Percentiles rank a stretch among this genome's conserved stretches.
Conservation (phyloP, 2,888 invertebrate genomes). For the Scaptomyza reducta region DNA sequence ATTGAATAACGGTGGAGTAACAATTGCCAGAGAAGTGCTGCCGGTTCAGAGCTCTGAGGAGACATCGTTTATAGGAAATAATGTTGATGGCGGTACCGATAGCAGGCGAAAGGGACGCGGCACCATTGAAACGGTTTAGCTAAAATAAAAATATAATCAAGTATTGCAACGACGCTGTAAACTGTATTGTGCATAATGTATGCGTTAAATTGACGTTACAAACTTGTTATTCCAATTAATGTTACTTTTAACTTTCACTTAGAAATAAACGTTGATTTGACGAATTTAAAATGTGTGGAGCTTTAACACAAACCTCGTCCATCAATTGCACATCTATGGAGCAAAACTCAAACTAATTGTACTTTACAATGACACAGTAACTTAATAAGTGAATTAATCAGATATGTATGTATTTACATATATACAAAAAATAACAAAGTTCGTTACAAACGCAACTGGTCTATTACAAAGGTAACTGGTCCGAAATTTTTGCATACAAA, state of each 20-base stretch:
- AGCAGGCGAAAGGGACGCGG: conserved; percentile 84
- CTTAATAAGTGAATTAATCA: not conserved
- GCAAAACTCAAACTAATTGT: not conserved
- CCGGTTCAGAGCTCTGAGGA: conserved; percentile 87
- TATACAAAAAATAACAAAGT: not conserved
- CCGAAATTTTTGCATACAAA: too few relatives aligned
- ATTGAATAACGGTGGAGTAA: conserved; percentile 61
- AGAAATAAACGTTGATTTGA: conserved; percentile 57
- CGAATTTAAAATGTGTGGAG: conserved; percentile 35
- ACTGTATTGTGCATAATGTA: conserved; percentile 31
- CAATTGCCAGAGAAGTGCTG: conserved; percentile 73
- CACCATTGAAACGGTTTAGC: conserved; percentile 85
- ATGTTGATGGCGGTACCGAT: conserved; percentile 67
- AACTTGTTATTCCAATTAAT: conserved; percentile 59
- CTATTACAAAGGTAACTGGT: too few relatives aligned
- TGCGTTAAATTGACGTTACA: conserved; percentile 44
- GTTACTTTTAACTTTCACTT: conserved; percentile 43
- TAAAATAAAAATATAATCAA: conserved; percentile 18
- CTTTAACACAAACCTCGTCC: not conserved
- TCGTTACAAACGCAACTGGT: too few relatives aligned
- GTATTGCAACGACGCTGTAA: conserved; percentile 37
- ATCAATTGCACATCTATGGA: not conserved
- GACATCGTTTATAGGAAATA: conserved; percentile 90
- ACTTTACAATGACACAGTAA: not conserved
- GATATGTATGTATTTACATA: not conserved